Evolutionary conservation across 2,888 invertebrate genomes (phyloP), one percentile per base, ranked within the genome.

Genomic region (Lacanobia oleracea): DNA sequence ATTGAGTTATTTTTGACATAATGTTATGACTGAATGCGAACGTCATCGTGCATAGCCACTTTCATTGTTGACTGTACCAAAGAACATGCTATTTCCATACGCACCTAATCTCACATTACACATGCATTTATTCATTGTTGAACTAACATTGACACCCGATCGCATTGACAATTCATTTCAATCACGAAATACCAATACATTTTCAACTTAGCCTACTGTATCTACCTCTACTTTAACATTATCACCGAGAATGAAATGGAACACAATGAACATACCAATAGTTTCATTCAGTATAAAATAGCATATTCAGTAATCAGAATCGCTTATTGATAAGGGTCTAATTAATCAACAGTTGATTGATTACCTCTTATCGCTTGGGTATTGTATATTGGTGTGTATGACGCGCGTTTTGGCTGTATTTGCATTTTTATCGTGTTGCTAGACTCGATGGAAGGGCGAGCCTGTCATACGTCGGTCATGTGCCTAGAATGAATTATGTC

Each of bases 281-380:
- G 80, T 79, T 86, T 67, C 76, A 79, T 86, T 83, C 71, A 79
- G 65, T 67, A 62, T 57, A 76, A 63, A 62, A 53, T 75, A 51
- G 45, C 61, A 53, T 54, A 74, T 70, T 72, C 64, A 72, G 57
- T 73, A 75, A 79, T 72, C 72, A 73, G 72, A 75, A 79, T 72
- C 72, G 72, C 37, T 75, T 74, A 75, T 69, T 86, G 90, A 90
- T 89, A 90, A 88, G 81, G 67, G 64, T 69, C 71, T 85, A 88
- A 90, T 91, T 91, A 89, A 89, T 90, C 89, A 89, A 83, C 78
- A 72, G 70, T 79, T 89, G 90, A 91, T 89, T 84, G 86, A 91
- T 89, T 85, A 77, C 77, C 43, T 81, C 77, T 85, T 87, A 85
- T 84, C 87, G 60, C n/a, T 16, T 18, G 12, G 66, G 66, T 73